Percentiles rank a stretch among this genome's conserved stretches.
Conservation (phyloP, 1,140 invertebrate genomes). For the Paracyclopina nana region DNA sequence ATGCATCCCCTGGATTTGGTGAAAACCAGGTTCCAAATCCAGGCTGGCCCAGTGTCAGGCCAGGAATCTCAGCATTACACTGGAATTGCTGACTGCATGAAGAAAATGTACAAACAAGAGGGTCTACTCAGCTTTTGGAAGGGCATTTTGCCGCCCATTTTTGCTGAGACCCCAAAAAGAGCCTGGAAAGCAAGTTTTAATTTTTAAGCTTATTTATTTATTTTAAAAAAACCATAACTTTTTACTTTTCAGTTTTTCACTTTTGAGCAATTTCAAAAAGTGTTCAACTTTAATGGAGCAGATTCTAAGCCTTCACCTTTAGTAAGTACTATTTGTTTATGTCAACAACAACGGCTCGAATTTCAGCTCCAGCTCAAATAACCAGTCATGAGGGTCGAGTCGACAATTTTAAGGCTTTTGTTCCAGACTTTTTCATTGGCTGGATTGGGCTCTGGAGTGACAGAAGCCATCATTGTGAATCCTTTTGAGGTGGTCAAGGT, state of each 20-base stretch:
- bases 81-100: slow-evolving; percentile 64
- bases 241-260: slow-evolving; percentile 51
- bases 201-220: slow-evolving; percentile 7
- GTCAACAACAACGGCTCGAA: slow-evolving; percentile 1
- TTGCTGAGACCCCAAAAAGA: slow-evolving; percentile 84
- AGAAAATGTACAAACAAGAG: slow-evolving; percentile 66
- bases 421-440: slow-evolving; percentile 61
- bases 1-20: slow-evolving; percentile 87
- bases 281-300: slow-evolving; percentile 55
- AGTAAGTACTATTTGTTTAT: slow-evolving; percentile 28
- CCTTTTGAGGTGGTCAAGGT: slow-evolving; percentile 86
- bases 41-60: slow-evolving; percentile 32
- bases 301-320: slow-evolving; percentile 45
- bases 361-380: slow-evolving; percentile 17
- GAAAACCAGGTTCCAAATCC: slow-evolving; percentile 68
- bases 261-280: slow-evolving; percentile 73
- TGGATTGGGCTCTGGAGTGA: slow-evolving; percentile 60
- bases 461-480: slow-evolving; percentile 72
- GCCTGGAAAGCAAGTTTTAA: slow-evolving; percentile 38
- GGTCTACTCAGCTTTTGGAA: slow-evolving; percentile 62
- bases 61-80: slow-evolving; percentile 44
- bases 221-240: slow-evolving; percentile 17
- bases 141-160: slow-evolving; percentile 70
- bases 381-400: not conserved
- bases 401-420: slow-evolving; percentile 19